Evolutionary conservation across 2,113 vertebrate species (phyloP), one percentile per base, ranked within the genome.

Genomic region (Orientallactaga bullata): DNA sequence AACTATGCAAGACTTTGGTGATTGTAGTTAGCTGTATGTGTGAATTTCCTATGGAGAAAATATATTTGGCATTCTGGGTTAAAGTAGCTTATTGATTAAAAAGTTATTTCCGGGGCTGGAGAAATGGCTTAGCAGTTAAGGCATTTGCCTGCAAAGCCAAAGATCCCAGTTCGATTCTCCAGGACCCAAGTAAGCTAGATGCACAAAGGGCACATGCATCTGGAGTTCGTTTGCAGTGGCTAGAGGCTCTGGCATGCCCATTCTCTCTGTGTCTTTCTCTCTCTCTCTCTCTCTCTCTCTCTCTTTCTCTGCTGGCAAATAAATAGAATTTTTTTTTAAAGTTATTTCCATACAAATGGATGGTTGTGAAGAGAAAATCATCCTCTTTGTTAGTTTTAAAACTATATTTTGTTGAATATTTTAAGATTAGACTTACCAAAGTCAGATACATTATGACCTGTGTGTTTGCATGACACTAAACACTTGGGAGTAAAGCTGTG

Each of bases 1-100:
- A 73, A 39, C 21, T 37, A 1, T 37, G 0, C n/a, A n/a, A 37
- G 23, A 66, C 71, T 68, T 78, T 3, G 32, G 55, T 23, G 66
- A 60, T 71, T 15, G 3, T 80, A 26, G 69, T 76, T 39, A 66
- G 37, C 42, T 21, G 58, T 60, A 23, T 60, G 11, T 77, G 10
- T 30, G 13, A 9, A 23, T 91, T 88, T 83, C 83, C 42, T 18
- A 28, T 61, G n/a, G 15, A 13, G 74, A 85, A 89, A 83, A 28
- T 77, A 4, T 39, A 32, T 51, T 77, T 92, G 82, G 61, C 81
- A 81, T 68, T 93, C 63, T 86, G 51, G 71, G 39, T 51, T 74
- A 83, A 78, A 66, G 11, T 55, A 55, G 47, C 47, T 35, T 63
- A 74, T 51, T 32, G 55, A 55, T 55, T 47, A 47, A 6, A 35